phyloP scores from a whole-genome alignment of 2,888 invertebrate species.

The Callimorpha dominula region DNA sequence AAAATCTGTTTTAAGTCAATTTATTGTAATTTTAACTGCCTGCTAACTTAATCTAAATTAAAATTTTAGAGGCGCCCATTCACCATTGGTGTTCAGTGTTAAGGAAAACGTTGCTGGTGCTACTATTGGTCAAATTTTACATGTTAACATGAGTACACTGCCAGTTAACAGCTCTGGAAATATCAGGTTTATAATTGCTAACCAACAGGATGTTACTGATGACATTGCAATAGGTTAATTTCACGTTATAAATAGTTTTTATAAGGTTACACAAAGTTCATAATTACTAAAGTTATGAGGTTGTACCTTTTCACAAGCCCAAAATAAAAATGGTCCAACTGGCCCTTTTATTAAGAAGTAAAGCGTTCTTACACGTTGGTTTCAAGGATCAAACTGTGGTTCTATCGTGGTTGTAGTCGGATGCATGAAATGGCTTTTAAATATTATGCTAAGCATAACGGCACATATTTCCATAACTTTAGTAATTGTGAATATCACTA shows the following conservation, averaged over 20 bases:
- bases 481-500: background rate
- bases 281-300: background rate
- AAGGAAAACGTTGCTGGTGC: conserved; percentile 92
- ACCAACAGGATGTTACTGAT: conserved; percentile 93
- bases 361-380: too few relatives aligned
- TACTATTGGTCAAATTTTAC: conserved; percentile 90
- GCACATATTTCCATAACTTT: background rate
- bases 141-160: conserved; percentile 80
- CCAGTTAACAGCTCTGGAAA: conserved; percentile 75
- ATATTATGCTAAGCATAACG: background rate
- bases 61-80: conserved; percentile 88
- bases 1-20: too few relatives aligned
- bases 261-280: background rate
- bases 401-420: background rate
- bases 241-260: background rate
- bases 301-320: too few relatives aligned
- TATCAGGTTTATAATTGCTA: conserved; percentile 92
- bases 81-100: conserved; percentile 91
- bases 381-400: too few relatives aligned
- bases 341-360: background rate
- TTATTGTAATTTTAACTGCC: background rate
- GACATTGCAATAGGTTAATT: conserved; percentile 90
- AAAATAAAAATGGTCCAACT: background rate
- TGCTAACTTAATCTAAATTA: conserved; percentile 7
- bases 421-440: background rate